A percentile compares a stretch with the other conserved stretches of the same genome.
These are phyloP conservation scores for Podabrus alpinus DNA, from an alignment of 2,888 invertebrate genomes.

Conservation along the genomic window DNA sequence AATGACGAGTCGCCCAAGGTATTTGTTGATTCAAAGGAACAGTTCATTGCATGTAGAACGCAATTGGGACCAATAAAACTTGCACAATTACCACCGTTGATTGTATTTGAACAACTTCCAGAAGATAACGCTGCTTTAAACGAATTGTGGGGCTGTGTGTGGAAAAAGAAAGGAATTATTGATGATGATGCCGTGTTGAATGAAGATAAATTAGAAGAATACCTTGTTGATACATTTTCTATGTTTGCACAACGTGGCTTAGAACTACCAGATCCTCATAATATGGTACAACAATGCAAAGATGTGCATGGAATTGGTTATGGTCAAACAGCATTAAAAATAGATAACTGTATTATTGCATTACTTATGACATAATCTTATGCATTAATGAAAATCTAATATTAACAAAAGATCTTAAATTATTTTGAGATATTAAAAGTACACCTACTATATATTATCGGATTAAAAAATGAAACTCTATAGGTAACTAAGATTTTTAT, in stretches of 20 bases:
- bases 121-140: conserved; percentile 4
- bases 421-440: no score
- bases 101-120: neutral
- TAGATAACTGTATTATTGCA: conserved; percentile 10
- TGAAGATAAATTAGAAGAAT: neutral
- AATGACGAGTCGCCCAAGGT: neutral
- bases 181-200: neutral
- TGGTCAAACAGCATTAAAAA: neutral
- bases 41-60: neutral
- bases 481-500: no score
- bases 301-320: neutral
- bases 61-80: neutral
- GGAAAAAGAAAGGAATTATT: conserved; percentile 6
- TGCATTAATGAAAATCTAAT: no score
- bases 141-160: conserved; percentile 7
- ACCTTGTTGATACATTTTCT: neutral
- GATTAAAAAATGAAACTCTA: no score
- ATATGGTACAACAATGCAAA: conserved; percentile 1
- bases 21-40: neutral
- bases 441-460: no score
- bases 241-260: neutral
- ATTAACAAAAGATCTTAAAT: no score
- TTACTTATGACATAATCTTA: no score
- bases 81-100: neutral
- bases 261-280: neutral